Evolutionary conservation across 2,113 vertebrate species (phyloP), one percentile per base, ranked within the genome.

Genomic region (Ophthalmolycus amberensis): DNA sequence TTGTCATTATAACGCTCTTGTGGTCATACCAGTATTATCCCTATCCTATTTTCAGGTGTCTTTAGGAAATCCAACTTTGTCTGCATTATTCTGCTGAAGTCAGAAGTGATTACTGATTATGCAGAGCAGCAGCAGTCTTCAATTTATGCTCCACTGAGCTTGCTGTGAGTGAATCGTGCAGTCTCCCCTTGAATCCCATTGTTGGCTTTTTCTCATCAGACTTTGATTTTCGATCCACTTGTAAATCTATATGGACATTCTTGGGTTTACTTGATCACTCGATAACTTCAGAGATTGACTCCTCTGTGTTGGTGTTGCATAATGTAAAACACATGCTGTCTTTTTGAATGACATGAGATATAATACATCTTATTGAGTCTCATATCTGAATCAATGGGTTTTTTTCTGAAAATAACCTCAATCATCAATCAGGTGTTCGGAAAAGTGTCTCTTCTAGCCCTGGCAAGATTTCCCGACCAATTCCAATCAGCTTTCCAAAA

Each of bases 191-290:
- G 66, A 77, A 80, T 84, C 15, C 56, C 29, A 25, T 50, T 83
- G 71, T 80, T 80, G 68, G 73, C 68, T 83, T 25, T 77, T 69
- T 32, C 42, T 86, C 34, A 65, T 86, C 71, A 79, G 77, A 71
- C 81, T 52, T 70, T 76, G 29, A 86, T 72, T 82, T 67, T 86
- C 59, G 84, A 62, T 48, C 71, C 71, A 77, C 42, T 80, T 79
- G 71, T 60, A 66, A 85, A 87, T 78, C 78, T 64, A 74, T 76
- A 42, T 54, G 59, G 83, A 90, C 82, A 56, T 62, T 71, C 65
- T 65, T 32, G 71, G 32, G n/a, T 86, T 66, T 80, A 44, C 68
- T 71, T 9, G 59, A 68, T 84, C 69, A 68, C 50, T 77, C 68
- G 32, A 71, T 71, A 82, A 80, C 74, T 48, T 56, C 58, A 59